Evolutionary conservation across 2,888 invertebrate species (phyloP).

Genomic region (Andrena minutula): DNA sequence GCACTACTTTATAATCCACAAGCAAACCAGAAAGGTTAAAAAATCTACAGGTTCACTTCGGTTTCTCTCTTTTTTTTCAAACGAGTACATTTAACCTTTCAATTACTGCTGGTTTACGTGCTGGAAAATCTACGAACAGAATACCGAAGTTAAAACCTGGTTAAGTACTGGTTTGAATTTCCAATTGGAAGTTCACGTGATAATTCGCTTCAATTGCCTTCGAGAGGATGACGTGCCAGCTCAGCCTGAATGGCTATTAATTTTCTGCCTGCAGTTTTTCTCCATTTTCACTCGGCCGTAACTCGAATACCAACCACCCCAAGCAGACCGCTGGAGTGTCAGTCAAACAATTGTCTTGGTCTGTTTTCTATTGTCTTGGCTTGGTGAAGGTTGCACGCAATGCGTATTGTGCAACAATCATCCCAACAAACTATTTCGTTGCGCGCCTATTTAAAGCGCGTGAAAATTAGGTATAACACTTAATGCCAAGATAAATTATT

Average conservation of each 20-base stretch:
- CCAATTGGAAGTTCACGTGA: constrained; percentile 73
- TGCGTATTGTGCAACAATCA: too few species aligned
- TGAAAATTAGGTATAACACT: too few species aligned
- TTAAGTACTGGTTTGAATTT: constrained; percentile 71
- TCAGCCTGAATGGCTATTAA: constrained; percentile 60
- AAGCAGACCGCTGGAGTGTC: constrained; percentile 12
- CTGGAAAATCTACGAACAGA: constrained; percentile 57
- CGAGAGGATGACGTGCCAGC: constrained; percentile 61
- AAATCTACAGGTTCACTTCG: constrained; percentile 25
- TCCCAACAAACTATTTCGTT: too few species aligned
- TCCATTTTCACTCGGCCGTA: neutral
- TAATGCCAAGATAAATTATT: too few species aligned
- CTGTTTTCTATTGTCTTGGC: neutral
- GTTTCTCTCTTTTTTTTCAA: constrained; percentile 29
- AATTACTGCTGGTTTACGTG: constrained; percentile 65
- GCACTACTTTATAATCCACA: constrained; percentile 14
- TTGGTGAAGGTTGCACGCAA: too few species aligned
- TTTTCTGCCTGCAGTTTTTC: constrained; percentile 49
- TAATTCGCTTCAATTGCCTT: constrained; percentile 69
- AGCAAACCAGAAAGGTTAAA: constrained; percentile 1
- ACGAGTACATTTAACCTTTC: constrained; percentile 64
- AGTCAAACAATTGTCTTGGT: constrained; percentile 14
- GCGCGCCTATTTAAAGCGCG: too few species aligned
- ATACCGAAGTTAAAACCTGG: constrained; percentile 60
- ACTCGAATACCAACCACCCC: constrained; percentile 15